Conservation (phyloP, 2,797 vertebrate genomes). For the Mus spretus region DNA sequence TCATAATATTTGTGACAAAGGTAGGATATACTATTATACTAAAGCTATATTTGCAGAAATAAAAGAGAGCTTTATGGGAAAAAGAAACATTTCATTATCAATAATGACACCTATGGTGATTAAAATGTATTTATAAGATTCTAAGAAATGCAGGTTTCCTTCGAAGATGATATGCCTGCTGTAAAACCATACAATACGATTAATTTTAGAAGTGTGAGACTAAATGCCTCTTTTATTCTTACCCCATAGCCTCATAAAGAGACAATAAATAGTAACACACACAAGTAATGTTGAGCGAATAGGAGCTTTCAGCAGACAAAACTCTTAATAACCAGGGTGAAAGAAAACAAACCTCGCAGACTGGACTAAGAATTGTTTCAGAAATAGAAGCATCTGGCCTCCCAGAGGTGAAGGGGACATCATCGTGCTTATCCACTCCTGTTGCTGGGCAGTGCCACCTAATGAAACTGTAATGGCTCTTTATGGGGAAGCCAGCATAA, state of each 20-base stretch:
- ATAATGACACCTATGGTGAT: neutral
- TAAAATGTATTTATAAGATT: neutral
- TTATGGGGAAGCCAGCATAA: neutral
- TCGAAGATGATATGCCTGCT: neutral
- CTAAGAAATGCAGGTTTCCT: neutral
- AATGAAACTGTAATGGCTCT: neutral
- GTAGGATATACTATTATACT: neutral
- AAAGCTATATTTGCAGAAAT: neutral
- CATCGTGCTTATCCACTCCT: neutral
- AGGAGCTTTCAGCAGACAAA: neutral
- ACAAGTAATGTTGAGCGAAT: neutral
- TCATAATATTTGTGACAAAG: neutral
- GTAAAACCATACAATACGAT: constrained; percentile 3
- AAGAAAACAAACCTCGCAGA: neutral
- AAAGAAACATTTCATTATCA: neutral
- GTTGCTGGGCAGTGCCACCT: neutral
- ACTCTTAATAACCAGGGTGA: neutral
- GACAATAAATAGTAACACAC: neutral
- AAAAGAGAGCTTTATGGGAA: neutral
- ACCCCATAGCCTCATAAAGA: neutral
- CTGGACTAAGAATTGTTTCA: neutral
- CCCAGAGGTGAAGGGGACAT: neutral
- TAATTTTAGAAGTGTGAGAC: neutral
- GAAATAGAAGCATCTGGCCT: neutral
- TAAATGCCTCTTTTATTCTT: constrained; percentile 21